Conservation (phyloP, 2,797 vertebrate species). For the Notolepis coatsorum region DNA sequence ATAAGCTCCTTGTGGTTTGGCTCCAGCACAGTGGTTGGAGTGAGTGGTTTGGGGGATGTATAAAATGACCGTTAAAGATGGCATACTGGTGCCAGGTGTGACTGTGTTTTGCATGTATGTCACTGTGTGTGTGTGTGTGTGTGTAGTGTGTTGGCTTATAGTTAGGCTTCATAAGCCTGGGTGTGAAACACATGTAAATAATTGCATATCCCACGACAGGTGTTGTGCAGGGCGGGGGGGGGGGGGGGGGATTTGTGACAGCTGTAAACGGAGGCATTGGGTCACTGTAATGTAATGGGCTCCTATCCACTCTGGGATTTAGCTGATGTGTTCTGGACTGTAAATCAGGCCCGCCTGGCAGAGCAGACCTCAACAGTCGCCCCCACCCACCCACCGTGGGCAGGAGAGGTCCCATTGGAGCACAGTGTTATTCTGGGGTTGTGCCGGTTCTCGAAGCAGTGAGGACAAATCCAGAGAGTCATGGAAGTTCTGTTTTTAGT, state of each 20-base stretch:
- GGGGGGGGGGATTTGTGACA: slow-evolving; percentile 54
- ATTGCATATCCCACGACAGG: slow-evolving; percentile 71
- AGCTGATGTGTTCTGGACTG: slow-evolving; percentile 5
- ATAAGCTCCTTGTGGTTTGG: slow-evolving; percentile 47
- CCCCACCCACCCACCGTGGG: slow-evolving; percentile 22
- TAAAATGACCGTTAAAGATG: slow-evolving; percentile 63
- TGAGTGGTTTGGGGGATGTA: slow-evolving; percentile 12
- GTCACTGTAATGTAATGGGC: slow-evolving; percentile 52
- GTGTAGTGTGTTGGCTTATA: slow-evolving; percentile 28
- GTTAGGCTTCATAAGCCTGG: slow-evolving; percentile 35
- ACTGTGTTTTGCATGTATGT: slow-evolving; percentile 23
- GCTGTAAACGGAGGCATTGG: slow-evolving; percentile 72
- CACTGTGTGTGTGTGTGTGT: slow-evolving; percentile 9
- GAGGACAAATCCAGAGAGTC: background rate
- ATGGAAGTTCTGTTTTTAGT: background rate
- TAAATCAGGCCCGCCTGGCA: slow-evolving; percentile 25
- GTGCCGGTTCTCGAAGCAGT: background rate
- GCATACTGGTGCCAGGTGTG: slow-evolving; percentile 60
- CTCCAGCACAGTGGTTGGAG: slow-evolving; percentile 26
- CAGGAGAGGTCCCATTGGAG: background rate
- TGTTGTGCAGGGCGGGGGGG: slow-evolving; percentile 52
- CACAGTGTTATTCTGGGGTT: background rate
- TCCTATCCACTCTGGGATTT: slow-evolving; percentile 43
- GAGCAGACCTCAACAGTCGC: slow-evolving; percentile 36
- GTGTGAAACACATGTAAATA: slow-evolving; percentile 58